Conservation (phyloP, 2,113 vertebrate genomes). For the Heterocephalus glaber region DNA sequence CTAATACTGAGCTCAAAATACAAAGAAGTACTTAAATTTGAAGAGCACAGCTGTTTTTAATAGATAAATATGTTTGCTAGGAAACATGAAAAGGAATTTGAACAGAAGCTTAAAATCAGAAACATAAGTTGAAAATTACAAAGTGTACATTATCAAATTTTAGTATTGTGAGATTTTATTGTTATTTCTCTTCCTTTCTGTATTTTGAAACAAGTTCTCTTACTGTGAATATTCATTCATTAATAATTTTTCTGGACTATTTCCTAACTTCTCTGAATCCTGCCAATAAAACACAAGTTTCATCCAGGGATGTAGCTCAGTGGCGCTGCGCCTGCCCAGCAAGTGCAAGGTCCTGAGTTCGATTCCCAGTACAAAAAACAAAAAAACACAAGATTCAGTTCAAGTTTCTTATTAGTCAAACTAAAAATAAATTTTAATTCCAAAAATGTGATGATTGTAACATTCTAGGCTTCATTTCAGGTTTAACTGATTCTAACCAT, state of each 20-base stretch:
- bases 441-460: not conserved
- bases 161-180: constrained; percentile 35
- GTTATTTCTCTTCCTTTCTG: not conserved
- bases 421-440: not conserved
- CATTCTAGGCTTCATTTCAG: not conserved
- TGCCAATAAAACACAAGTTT: not conserved
- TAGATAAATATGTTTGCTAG: constrained; percentile 54
- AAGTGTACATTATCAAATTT: constrained; percentile 48
- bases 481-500: not conserved
- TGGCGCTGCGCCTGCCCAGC: too few relatives aligned
- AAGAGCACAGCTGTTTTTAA: constrained; percentile 56
- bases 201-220: constrained; percentile 2
- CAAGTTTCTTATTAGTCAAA: not conserved
- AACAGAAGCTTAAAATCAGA: constrained; percentile 59
- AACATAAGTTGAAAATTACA: constrained; percentile 39
- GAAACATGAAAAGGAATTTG: constrained; percentile 64
- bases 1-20: constrained; percentile 37
- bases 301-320: too few relatives aligned
- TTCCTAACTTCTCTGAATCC: not conserved
- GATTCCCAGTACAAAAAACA: too few relatives aligned
- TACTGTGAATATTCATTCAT: constrained; percentile 43
- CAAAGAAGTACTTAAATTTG: constrained; percentile 34
- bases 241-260: constrained; percentile 5
- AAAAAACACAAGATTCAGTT: too few relatives aligned
- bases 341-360: too few relatives aligned